These are phyloP conservation scores for Epinephelus fuscoguttatus DNA, from an alignment of 2,113 vertebrate species.

Conservation along the genomic window DNA sequence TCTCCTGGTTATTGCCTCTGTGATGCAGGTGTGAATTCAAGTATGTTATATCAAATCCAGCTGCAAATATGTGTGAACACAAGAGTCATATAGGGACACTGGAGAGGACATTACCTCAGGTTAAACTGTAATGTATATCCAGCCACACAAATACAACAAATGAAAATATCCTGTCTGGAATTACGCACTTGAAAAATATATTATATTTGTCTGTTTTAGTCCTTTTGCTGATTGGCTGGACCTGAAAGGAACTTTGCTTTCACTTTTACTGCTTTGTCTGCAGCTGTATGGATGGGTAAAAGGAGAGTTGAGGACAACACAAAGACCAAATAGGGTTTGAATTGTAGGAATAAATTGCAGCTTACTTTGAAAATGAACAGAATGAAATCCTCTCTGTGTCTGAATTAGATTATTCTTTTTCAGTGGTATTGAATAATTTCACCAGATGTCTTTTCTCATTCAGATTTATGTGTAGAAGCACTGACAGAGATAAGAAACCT, in stretches of 20 bases:
- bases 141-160: not conserved
- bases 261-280: not conserved
- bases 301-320: not conserved
- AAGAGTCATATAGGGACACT: not conserved
- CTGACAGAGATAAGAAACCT: not conserved
- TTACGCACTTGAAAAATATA: not conserved
- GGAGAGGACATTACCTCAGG: not conserved
- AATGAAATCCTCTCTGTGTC: not conserved
- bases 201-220: not conserved
- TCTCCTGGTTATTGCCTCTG: not conserved
- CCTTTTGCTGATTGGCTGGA: conserved; percentile 1
- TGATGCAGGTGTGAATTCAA: conserved; percentile 17
- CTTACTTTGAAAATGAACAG: not conserved
- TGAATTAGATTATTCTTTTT: not conserved
- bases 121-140: not conserved
- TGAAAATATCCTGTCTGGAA: conserved; percentile 6
- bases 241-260: conserved; percentile 6
- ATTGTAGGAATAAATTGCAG: not conserved
- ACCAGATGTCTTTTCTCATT: not conserved
- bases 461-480: not conserved
- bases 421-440: not conserved
- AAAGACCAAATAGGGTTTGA: not conserved
- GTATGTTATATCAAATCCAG: not conserved
- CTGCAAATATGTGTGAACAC: not conserved
- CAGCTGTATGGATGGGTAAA: not conserved